Evolutionary conservation across 2,113 vertebrate genomes (phyloP), one percentile per base, ranked within the genome.

Genomic region (Proterorhinus semilunaris): DNA sequence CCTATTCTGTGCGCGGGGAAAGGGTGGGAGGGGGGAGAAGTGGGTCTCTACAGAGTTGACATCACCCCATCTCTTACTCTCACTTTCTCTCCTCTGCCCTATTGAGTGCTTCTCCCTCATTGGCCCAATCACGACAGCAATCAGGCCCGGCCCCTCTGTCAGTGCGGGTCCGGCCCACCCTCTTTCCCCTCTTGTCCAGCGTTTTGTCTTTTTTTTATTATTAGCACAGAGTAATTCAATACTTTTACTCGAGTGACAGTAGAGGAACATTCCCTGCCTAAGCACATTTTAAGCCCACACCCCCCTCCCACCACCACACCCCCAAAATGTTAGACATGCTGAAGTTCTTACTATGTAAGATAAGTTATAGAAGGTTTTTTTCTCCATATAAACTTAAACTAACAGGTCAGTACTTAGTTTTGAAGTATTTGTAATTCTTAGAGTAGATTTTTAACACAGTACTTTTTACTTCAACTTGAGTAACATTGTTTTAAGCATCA

Each of bases 41-140:
- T 66, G 62, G 75, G 75, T 88, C 89, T 90, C 85, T 83, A 88
- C 89, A 84, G 80, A 87, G 72, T 87, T 88, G 88, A 87, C 85
- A 87, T 84, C 83, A 83, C 82, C 84, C 82, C 82, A 68, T 82
- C 76, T 84, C 71, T 75, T 75, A 73, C 79, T 75, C 88, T 83
- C 71, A 72, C 76, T 82, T 84, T 86, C 82, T 82, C 76, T 82
- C 79, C 68, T 79, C 86, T 76, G 67, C 84, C 80, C 81, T 75
- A 81, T 90, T 87, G 82, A 85, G 71, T 64, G 57, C 78, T 69
- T 16, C 59, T 11, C 72, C 55, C 69, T 76, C 86, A 90, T 91
- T 89, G 90, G 90, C 80, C 77, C 72, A 89, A 90, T 90, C 81
- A 83, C 82, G 87, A 82, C 87, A 89, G 87, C 86, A 88, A 89